phyloP scores from a whole-genome alignment of 2,797 vertebrate genomes.

The Sphenodon punctatus region DNA sequence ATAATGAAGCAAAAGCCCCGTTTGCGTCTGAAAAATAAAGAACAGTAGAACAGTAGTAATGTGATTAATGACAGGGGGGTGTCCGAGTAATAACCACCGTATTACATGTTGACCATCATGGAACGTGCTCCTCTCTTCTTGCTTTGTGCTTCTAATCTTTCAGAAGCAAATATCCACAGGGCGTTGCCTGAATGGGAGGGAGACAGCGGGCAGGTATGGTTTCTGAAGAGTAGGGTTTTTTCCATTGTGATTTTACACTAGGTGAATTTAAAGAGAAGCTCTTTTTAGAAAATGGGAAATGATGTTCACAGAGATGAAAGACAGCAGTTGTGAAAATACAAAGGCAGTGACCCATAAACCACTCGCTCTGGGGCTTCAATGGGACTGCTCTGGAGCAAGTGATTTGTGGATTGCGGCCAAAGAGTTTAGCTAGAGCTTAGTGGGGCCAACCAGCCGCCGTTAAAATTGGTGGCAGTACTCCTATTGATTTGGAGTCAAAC shows the following conservation, averaged over 20 bases:
- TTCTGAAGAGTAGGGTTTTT: slow-evolving; percentile 48
- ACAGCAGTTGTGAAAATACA: not conserved
- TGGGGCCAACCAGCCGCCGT: not conserved
- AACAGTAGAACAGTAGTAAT: no score
- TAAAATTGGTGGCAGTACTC: not conserved
- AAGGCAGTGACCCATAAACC: not conserved
- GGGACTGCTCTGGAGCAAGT: no score
- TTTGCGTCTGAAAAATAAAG: slow-evolving; percentile 67
- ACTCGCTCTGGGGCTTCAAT: no score
- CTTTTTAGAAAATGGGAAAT: slow-evolving; percentile 22
- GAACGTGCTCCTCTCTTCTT: slow-evolving; percentile 58
- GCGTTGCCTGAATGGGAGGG: slow-evolving; percentile 49
- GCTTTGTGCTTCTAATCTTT: slow-evolving; percentile 68
- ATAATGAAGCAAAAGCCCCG: slow-evolving; percentile 66
- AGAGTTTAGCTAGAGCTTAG: slow-evolving; percentile 2
- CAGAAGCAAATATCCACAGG: slow-evolving; percentile 59
- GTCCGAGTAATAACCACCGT: slow-evolving; percentile 68
- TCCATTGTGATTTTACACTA: slow-evolving; percentile 20
- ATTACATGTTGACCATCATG: slow-evolving; percentile 62
- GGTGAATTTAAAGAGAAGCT: slow-evolving; percentile 4
- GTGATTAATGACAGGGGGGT: slow-evolving; percentile 66
- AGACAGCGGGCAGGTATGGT: slow-evolving; percentile 24
- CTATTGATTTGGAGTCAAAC: not conserved
- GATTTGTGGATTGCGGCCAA: no score
- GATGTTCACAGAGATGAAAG: slow-evolving; percentile 52